Percentiles rank a stretch among this genome's conserved stretches.
phyloP scores from a whole-genome alignment of 1,140 invertebrate species.

The Bombus balteatus region DNA sequence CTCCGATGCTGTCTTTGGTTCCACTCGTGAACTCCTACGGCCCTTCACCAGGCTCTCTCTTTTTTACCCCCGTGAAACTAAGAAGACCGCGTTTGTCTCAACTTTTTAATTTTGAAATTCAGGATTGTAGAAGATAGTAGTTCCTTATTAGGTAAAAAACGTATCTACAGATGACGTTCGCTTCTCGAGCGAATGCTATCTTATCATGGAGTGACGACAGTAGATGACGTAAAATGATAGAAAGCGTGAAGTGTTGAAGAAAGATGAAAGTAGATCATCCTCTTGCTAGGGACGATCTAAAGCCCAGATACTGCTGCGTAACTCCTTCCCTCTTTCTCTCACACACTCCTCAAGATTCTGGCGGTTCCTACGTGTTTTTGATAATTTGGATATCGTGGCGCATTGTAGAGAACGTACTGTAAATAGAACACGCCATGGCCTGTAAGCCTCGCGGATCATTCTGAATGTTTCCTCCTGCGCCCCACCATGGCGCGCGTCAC shows the following conservation, averaged over 20 bases:
- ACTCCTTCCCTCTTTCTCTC: too few relatives aligned
- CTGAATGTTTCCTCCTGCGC: conserved; percentile 50
- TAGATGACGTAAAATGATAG: too few relatives aligned
- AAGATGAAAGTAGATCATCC: too few relatives aligned
- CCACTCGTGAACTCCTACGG: background rate
- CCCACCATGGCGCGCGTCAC: conserved; percentile 45
- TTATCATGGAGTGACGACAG: too few relatives aligned
- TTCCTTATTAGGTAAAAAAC: too few relatives aligned
- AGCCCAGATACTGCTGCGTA: too few relatives aligned
- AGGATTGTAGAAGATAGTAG: too few relatives aligned
- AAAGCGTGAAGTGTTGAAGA: too few relatives aligned
- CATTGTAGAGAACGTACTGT: conserved; percentile 39
- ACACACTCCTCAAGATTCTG: background rate
- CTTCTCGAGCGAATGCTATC: too few relatives aligned
- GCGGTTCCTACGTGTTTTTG: background rate
- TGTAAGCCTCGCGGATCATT: conserved; percentile 61
- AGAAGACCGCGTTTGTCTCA: background rate
- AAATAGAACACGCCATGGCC: conserved; percentile 55
- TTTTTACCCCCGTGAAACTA: background rate
- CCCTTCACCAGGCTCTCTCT: too few relatives aligned
- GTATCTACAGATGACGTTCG: too few relatives aligned
- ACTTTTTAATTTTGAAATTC: background rate
- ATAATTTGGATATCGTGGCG: background rate
- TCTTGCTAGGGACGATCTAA: too few relatives aligned
- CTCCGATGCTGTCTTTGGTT: background rate